Percentiles rank a stretch among this genome's conserved stretches.
These are phyloP conservation scores for Pomacea maculata DNA, from an alignment of 1,140 invertebrate species.

Conservation along the genomic window DNA sequence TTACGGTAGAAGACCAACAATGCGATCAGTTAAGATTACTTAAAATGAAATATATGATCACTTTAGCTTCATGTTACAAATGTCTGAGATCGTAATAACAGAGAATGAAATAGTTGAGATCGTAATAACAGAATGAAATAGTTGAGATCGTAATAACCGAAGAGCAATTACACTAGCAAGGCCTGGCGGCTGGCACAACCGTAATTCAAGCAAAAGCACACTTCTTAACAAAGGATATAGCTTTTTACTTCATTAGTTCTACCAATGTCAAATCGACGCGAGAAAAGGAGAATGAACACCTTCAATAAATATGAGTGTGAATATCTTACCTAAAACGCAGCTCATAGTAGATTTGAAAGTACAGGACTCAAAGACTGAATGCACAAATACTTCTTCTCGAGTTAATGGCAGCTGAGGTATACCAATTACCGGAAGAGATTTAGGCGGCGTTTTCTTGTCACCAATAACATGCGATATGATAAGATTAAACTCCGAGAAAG, in stretches of 20 bases:
- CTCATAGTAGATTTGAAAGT: conserved; percentile 89
- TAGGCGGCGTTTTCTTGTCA: conserved; percentile 29
- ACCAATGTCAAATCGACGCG: not conserved
- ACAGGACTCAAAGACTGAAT: conserved; percentile 89
- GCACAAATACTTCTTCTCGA: conserved; percentile 69
- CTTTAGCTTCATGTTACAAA: no score
- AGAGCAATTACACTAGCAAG: not conserved
- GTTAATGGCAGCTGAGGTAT: conserved; percentile 43
- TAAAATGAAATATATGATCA: no score
- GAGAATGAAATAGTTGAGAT: not conserved
- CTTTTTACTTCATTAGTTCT: not conserved
- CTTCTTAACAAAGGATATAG: not conserved
- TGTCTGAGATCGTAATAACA: not conserved
- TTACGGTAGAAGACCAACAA: no score
- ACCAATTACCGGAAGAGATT: conserved; percentile 30
- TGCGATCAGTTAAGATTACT: no score
- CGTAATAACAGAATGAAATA: not conserved
- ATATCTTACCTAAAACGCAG: conserved; percentile 82
- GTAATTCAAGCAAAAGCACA: not conserved
- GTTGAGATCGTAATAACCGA: not conserved
- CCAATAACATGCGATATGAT: conserved; percentile 47
- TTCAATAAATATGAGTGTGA: not conserved
- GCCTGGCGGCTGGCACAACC: not conserved
- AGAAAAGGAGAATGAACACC: not conserved
- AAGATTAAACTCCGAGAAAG: conserved; percentile 40